Evolutionary conservation across 2,888 invertebrate genomes (phyloP).

Genomic region (Noctua janthe): DNA sequence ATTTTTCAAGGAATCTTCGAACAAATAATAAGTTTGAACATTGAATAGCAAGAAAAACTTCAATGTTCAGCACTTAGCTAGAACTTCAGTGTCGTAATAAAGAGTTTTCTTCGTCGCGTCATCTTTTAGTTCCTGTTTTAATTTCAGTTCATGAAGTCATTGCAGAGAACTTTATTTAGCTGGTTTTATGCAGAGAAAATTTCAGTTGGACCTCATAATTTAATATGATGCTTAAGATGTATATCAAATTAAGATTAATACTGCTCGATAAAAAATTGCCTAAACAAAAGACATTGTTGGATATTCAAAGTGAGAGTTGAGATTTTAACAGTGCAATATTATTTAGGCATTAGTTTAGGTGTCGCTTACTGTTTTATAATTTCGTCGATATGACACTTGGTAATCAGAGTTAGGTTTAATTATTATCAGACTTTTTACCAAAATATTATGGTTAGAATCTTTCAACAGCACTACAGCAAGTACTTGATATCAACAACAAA

Average conservation of each 20-base stretch:
- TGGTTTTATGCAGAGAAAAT: slow-evolving; percentile 11
- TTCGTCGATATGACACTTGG: not conserved
- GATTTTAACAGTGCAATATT: not conserved
- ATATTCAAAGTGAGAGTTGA: not conserved
- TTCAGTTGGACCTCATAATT: not conserved
- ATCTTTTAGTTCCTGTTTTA: slow-evolving; percentile 44
- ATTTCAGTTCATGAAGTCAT: slow-evolving; percentile 54
- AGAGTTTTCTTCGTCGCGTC: slow-evolving; percentile 19
- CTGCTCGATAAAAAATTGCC: not conserved
- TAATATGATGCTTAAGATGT: not conserved
- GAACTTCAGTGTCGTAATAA: slow-evolving; percentile 33
- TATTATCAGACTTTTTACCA: not conserved
- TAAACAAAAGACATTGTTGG: not conserved
- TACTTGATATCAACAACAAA: slow-evolving; percentile 65
- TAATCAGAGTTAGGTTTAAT: not conserved
- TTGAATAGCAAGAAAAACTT: slow-evolving; percentile 14
- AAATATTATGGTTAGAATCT: not conserved
- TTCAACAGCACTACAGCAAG: slow-evolving; percentile 33
- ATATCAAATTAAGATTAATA: not conserved
- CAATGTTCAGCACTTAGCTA: slow-evolving; percentile 17
- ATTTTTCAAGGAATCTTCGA: not conserved
- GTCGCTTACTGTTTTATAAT: not conserved
- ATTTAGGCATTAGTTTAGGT: not conserved
- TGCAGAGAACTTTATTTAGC: slow-evolving; percentile 29
- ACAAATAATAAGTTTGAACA: not conserved